Conservation (phyloP, 2,797 vertebrate genomes). For the Dallia pectoralis region DNA sequence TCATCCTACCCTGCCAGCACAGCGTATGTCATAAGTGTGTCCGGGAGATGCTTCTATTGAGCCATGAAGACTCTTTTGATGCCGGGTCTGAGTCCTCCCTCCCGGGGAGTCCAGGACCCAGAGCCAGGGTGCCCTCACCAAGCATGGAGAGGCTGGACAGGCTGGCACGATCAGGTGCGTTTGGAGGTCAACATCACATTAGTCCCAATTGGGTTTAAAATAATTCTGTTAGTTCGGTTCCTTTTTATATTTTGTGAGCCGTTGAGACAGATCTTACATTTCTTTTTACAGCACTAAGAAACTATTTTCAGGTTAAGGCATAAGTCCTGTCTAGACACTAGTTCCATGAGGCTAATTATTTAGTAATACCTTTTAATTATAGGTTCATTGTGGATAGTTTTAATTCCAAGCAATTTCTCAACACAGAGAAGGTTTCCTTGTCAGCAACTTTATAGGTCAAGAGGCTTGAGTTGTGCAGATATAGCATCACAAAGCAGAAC, state of each 20-base stretch:
- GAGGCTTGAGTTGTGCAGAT: constrained; percentile 24
- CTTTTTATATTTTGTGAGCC: background rate
- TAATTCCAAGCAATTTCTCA: constrained; percentile 5
- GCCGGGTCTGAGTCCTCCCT: constrained; percentile 89
- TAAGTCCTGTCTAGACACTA: constrained; percentile 50
- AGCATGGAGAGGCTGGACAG: constrained; percentile 93
- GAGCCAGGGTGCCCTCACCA: constrained; percentile 81
- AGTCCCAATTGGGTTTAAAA: background rate
- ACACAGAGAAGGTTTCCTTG: constrained; percentile 29
- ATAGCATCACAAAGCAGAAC: constrained; percentile 34
- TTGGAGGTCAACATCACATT: constrained; percentile 18
- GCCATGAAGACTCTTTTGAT: constrained; percentile 87
- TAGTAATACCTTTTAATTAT: constrained; percentile 27
- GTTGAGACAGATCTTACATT: background rate
- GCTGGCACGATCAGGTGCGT: constrained; percentile 89
- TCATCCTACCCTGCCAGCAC: constrained; percentile 97
- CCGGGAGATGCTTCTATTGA: constrained; percentile 88
- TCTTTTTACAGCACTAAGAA: constrained; percentile 21
- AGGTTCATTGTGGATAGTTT: constrained; percentile 21
- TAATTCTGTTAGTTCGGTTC: background rate
- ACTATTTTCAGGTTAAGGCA: constrained; percentile 37
- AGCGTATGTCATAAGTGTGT: constrained; percentile 96
- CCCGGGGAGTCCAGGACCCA: constrained; percentile 83
- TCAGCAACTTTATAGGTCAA: constrained; percentile 23
- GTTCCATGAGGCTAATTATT: constrained; percentile 27